These are phyloP conservation scores for Ladona fulva DNA, from an alignment of 1,140 invertebrate species.

Conservation along the genomic window DNA sequence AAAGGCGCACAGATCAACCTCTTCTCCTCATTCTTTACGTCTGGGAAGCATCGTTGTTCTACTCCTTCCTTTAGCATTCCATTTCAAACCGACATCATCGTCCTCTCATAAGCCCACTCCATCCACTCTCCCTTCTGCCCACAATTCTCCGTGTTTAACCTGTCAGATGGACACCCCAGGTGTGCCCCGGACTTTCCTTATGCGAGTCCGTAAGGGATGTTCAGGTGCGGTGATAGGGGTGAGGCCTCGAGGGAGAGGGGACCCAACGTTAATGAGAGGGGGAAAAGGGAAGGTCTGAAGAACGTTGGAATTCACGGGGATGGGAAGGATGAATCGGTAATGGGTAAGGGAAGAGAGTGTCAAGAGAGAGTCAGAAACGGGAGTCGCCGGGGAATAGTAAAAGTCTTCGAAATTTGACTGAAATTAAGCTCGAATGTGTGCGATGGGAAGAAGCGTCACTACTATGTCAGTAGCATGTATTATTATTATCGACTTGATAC, in stretches of 20 bases:
- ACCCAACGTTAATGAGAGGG: not conserved
- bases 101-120: not conserved
- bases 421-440: too few species aligned
- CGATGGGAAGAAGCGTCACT: too few species aligned
- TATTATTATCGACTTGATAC: too few species aligned
- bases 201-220: not conserved
- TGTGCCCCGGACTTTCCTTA: not conserved
- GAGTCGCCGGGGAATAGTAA: too few species aligned
- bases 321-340: not conserved
- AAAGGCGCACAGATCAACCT: too few species aligned
- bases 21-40: too few species aligned
- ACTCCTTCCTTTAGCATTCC: not conserved
- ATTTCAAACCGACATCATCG: not conserved
- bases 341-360: too few species aligned
- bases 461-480: too few species aligned
- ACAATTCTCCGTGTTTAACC: not conserved
- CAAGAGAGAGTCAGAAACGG: too few species aligned
- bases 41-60: too few species aligned
- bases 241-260: not conserved
- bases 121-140: not conserved
- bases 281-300: not conserved
- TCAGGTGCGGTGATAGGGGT: not conserved
- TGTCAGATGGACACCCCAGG: slow-evolving; percentile 1
- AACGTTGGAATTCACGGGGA: not conserved
- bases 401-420: too few species aligned